Conservation (phyloP, 2,888 invertebrate genomes). For the Magallana nippona region DNA sequence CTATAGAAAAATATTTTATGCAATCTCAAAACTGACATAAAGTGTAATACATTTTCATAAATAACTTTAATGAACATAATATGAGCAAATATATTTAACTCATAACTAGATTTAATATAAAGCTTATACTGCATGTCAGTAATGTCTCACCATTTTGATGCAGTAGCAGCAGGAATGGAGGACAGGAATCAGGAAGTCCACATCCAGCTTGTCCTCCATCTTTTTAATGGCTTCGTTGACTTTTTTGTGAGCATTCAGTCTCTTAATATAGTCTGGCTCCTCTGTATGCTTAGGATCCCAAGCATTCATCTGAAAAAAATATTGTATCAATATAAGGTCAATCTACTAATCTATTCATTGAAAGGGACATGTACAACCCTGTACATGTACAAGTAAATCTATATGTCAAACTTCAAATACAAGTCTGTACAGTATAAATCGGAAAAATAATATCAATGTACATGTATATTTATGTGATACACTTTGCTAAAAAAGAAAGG, state of each 20-base stretch:
- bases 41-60: too few relatives aligned
- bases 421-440: too few relatives aligned
- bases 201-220: conserved; percentile 83
- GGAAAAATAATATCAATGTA: too few relatives aligned
- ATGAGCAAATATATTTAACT: not conserved
- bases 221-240: conserved; percentile 83
- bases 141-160: conserved; percentile 82
- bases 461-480: too few relatives aligned
- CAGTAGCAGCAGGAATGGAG: conserved; percentile 89
- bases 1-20: too few relatives aligned
- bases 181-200: conserved; percentile 86
- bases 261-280: conserved; percentile 92
- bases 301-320: conserved; percentile 87
- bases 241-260: conserved; percentile 88
- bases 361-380: too few relatives aligned
- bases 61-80: not conserved
- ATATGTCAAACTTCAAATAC: too few relatives aligned
- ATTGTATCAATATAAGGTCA: too few relatives aligned
- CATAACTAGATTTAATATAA: conserved; percentile 36
- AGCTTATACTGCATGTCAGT: not conserved
- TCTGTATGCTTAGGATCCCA: conserved; percentile 94
- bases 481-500: too few relatives aligned
- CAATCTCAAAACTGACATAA: too few relatives aligned
- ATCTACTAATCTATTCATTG: too few relatives aligned
- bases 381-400: too few relatives aligned